Evolutionary conservation across 2,888 invertebrate species (phyloP).

Genomic region (Ditula angustiorana): DNA sequence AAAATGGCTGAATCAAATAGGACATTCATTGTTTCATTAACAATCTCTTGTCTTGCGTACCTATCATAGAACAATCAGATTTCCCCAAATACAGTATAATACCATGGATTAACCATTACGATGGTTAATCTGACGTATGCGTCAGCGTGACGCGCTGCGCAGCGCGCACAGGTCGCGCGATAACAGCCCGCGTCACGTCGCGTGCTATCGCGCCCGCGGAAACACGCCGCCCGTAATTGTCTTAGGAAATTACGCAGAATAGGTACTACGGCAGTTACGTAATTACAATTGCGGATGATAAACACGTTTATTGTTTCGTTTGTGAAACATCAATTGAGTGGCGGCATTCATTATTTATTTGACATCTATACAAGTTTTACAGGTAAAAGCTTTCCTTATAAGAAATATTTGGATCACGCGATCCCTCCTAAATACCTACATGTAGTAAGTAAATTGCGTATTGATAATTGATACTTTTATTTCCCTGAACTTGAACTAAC

Average conservation of each 20-base stretch:
- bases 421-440: not conserved
- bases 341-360: not conserved
- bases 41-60: not conserved
- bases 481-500: too few relatives aligned
- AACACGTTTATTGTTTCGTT: slow-evolving; percentile 16
- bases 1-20: too few relatives aligned
- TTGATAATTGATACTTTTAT: too few relatives aligned
- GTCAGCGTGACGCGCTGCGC: not conserved
- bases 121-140: too few relatives aligned
- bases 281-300: slow-evolving; percentile 41
- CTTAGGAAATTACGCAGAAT: slow-evolving; percentile 56
- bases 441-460: not conserved
- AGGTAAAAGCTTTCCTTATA: not conserved
- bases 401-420: not conserved
- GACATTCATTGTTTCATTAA: too few relatives aligned
- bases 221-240: slow-evolving; percentile 45
- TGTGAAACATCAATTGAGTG: slow-evolving; percentile 10
- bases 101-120: not conserved
- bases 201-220: slow-evolving; percentile 29
- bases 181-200: slow-evolving; percentile 15
- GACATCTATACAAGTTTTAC: too few relatives aligned
- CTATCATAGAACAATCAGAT: not conserved
- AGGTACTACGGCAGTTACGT: slow-evolving; percentile 47
- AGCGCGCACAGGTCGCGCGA: not conserved
- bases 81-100: not conserved